Evolutionary conservation across 2,888 invertebrate species (phyloP).

Genomic region (Aphodius granarius): DNA sequence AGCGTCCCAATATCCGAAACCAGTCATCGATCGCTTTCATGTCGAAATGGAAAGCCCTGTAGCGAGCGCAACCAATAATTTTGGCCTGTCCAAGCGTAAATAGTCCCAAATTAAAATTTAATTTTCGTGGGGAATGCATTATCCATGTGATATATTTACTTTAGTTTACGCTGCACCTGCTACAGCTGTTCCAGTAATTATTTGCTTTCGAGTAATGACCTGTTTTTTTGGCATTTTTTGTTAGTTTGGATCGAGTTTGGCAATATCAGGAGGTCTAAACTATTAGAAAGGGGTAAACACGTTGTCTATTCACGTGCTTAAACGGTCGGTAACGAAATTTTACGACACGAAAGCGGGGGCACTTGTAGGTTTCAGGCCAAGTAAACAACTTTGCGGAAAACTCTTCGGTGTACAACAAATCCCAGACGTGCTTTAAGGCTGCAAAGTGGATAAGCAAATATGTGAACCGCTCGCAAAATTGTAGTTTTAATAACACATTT

Average conservation of each 20-base stretch:
- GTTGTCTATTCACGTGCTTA: neutral
- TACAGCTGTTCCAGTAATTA: neutral
- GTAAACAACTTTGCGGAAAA: neutral
- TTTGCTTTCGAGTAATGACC: too few species aligned
- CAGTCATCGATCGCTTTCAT: neutral
- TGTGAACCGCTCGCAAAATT: too few species aligned
- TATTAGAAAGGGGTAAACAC: neutral
- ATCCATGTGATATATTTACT: conserved; percentile 7
- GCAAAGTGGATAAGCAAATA: neutral
- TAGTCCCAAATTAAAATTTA: conserved; percentile 12
- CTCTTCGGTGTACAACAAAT: neutral
- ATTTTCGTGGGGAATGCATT: conserved; percentile 5
- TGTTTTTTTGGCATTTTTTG: too few species aligned
- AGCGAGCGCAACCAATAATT: conserved; percentile 4
- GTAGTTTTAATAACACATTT: too few species aligned
- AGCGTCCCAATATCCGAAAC: neutral
- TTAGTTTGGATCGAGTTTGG: too few species aligned
- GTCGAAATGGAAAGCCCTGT: neutral
- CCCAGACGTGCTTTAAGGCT: neutral
- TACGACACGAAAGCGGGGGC: neutral
- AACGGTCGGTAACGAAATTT: neutral
- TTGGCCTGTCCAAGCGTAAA: conserved; percentile 9
- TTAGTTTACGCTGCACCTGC: neutral
- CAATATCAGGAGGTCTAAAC: neutral
- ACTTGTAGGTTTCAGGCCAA: neutral